Evolutionary conservation across 1,140 invertebrate species (phyloP).

Genomic region (Cotesia vestalis): DNA sequence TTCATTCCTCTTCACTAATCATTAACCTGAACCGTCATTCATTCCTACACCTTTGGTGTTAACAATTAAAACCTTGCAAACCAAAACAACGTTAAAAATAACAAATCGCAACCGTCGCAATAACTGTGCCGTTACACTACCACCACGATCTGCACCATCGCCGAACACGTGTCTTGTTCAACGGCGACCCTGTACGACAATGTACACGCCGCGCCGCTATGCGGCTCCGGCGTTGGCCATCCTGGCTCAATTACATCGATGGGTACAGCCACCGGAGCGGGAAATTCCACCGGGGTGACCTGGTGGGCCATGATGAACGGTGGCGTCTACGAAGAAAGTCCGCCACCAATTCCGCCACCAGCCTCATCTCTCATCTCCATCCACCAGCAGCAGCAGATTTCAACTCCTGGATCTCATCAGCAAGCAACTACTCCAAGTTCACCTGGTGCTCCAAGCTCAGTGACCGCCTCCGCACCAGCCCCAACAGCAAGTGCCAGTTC

Average conservation of each 20-base stretch:
- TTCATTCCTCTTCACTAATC: too few relatives aligned
- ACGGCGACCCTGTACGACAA: constrained; percentile 83
- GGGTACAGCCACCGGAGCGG: constrained; percentile 80
- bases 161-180: constrained; percentile 81
- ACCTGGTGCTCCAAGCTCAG: constrained; percentile 64
- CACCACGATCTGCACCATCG: constrained; percentile 75
- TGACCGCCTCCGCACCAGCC: constrained; percentile 68
- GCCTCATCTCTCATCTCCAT: constrained; percentile 62
- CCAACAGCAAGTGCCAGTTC: constrained; percentile 71
- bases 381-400: constrained; percentile 60
- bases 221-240: constrained; percentile 75
- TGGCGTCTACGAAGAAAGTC: constrained; percentile 77
- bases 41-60: neutral
- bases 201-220: constrained; percentile 73
- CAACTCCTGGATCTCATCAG: constrained; percentile 63
- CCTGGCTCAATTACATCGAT: constrained; percentile 73
- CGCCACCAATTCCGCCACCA: constrained; percentile 70
- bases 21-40: too few relatives aligned
- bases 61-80: neutral
- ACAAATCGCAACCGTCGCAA: constrained; percentile 27
- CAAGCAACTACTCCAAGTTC: constrained; percentile 64
- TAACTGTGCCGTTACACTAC: constrained; percentile 48
- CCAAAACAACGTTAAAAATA: neutral
- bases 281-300: constrained; percentile 79
- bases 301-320: constrained; percentile 87